Percentiles rank a stretch among this genome's conserved stretches.
Conservation (phyloP, 2,797 vertebrate species). For the Sebastes matsubarae region DNA sequence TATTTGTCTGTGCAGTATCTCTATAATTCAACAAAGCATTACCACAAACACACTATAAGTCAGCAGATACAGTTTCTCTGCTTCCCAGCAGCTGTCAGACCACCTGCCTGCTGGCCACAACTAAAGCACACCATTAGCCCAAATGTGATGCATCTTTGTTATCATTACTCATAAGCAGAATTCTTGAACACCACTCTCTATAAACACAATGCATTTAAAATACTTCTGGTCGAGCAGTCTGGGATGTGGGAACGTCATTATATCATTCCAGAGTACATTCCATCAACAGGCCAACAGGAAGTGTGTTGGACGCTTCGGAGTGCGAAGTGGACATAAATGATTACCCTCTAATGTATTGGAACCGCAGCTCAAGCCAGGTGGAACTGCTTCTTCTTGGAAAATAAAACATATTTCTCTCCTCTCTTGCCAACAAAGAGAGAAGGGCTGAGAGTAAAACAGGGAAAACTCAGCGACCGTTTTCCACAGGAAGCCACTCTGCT, state of each 20-base stretch:
- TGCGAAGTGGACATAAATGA: constrained; percentile 41
- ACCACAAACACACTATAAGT: constrained; percentile 5
- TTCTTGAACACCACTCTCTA: constrained; percentile 1
- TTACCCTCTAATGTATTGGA: constrained; percentile 54
- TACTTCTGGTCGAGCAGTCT: constrained; percentile 37
- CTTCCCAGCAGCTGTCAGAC: constrained; percentile 49
- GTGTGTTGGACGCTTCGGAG: constrained; percentile 44
- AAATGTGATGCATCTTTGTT: constrained; percentile 34
- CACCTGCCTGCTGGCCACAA: constrained; percentile 41
- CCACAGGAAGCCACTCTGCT: constrained; percentile 59
- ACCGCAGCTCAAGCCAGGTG: constrained; percentile 49
- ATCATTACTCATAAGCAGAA: constrained; percentile 22
- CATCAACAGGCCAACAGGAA: constrained; percentile 60
- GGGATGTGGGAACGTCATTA: constrained; percentile 57
- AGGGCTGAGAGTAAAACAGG: constrained; percentile 5
- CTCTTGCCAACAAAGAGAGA: constrained; percentile 13
- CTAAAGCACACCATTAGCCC: constrained; percentile 14
- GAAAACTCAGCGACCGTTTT: constrained; percentile 24
- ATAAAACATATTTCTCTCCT: constrained; percentile 15
- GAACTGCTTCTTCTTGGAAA: constrained; percentile 40
- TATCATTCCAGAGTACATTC: constrained; percentile 62
- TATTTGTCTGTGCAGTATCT: constrained; percentile 9
- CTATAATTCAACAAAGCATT: constrained; percentile 13
- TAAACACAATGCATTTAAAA: constrained; percentile 52
- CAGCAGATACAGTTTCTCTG: constrained; percentile 16